Evolutionary conservation across 2,888 invertebrate genomes (phyloP).

Genomic region (Clostera curtula): DNA sequence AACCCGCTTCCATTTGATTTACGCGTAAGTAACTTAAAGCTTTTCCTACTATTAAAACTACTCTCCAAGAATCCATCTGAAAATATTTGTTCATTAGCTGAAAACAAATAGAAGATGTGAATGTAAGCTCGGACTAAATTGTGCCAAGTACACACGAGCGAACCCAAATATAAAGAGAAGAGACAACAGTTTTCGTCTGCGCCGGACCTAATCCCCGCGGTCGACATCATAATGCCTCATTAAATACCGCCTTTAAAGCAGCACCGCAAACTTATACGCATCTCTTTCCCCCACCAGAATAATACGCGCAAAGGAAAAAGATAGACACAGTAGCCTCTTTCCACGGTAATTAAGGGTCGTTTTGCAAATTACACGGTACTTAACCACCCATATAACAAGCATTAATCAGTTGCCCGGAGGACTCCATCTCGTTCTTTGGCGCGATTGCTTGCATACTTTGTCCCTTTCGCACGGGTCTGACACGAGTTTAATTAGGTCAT

Average conservation of each 20-base stretch:
- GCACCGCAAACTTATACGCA: conserved; percentile 37
- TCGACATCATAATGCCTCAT: conserved; percentile 73
- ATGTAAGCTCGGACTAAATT: conserved; percentile 41
- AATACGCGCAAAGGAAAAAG: conserved; percentile 40
- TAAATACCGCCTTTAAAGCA: conserved; percentile 66
- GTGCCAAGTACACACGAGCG: conserved; percentile 36
- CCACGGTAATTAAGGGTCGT: conserved; percentile 80
- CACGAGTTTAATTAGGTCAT: conserved; percentile 74
- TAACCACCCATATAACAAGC: conserved; percentile 80
- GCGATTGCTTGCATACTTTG: conserved; percentile 13
- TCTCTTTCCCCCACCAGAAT: conserved; percentile 37
- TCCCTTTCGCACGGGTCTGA: conserved; percentile 43
- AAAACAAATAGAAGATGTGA: conserved; percentile 26
- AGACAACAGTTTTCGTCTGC: conserved; percentile 57
- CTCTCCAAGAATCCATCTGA: too few relatives aligned
- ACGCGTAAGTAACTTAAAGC: too few relatives aligned
- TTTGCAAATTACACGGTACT: conserved; percentile 86
- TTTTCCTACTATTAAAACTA: too few relatives aligned
- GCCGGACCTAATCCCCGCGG: conserved; percentile 67
- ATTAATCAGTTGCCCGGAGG: conserved; percentile 75
- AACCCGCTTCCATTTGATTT: too few relatives aligned
- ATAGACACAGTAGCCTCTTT: conserved; percentile 63
- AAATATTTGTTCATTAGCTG: conserved; percentile 19
- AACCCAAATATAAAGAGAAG: conserved; percentile 69
- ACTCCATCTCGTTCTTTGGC: conserved; percentile 38